Evolutionary conservation across 2,797 vertebrate species (phyloP), one percentile per base, ranked within the genome.

Genomic region (Sibirionetta formosa): DNA sequence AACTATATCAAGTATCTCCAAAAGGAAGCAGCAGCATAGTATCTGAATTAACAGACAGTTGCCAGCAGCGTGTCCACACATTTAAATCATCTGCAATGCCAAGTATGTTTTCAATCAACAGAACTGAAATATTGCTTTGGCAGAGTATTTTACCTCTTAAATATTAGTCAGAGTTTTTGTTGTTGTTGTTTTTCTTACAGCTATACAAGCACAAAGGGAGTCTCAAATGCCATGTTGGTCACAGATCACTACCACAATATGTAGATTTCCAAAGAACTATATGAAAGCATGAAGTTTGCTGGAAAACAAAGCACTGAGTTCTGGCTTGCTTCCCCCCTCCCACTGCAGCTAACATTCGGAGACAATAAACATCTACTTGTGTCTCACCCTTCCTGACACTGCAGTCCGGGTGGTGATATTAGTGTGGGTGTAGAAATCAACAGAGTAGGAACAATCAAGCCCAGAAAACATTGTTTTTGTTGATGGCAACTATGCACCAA

Each of bases 121-220:
- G 91, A 82, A 86, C 26, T 57, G 76, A 95, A 84, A 50, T 69
- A 66, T 44, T 88, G 15, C 23, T 91, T 87, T 96, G 96, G 86
- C 89, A 93, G 84, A 44, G 57, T 20, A n/a, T 65, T 81, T 88
- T 24, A 65, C 54, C 33, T 81, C 50, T 69, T 56, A 60, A 78
- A 71, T 51, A 54, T 61, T 65, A 75, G 51, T 46, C 1, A 0
- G 36, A 42, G 31, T 35, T 44, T 42, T 40, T 9, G 7, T 6
- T 94, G 46, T 48, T 48, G 48, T 24, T 50, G 23, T 50, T 75
- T 48, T 33, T 64, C 82, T 84, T 54, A 77, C 58, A 84, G 76
- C 69, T 95, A 66, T 65, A 94, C 29, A 91, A 80, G 58, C 58
- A 85, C 78, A 96, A 92, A 86, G 56, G 78, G 64, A 88, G 85